Percentiles rank a stretch among this genome's conserved stretches.
Conservation (phyloP, 1,140 invertebrate species). For the Heliconius eleuchia region DNA sequence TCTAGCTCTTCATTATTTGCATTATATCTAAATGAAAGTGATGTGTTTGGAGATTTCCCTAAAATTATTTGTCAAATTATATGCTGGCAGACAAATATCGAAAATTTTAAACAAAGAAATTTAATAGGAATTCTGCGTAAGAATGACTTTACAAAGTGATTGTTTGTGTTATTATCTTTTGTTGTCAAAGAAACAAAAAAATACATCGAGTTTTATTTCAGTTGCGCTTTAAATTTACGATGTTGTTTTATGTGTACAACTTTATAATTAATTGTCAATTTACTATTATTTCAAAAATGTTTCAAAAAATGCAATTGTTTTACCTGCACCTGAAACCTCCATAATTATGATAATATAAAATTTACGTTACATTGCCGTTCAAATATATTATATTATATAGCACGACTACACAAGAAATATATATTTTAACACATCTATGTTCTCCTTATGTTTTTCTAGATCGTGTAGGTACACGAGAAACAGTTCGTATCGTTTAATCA, state of each 20-base stretch:
- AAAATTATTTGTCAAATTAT: conserved; percentile 42
- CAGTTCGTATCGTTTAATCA: conserved; percentile 16
- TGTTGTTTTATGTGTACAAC: background rate
- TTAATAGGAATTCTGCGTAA: conserved; percentile 14
- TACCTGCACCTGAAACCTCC: conserved; percentile 62
- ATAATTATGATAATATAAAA: conserved; percentile 41
- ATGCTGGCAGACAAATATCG: background rate
- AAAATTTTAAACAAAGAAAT: conserved; percentile 10
- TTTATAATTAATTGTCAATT: background rate
- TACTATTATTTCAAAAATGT: background rate
- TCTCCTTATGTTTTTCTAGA: conserved; percentile 24
- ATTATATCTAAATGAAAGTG: conserved; percentile 86
- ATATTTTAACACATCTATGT: background rate
- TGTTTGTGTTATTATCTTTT: conserved; percentile 52
- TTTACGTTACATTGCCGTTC: conserved; percentile 3
- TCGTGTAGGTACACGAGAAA: conserved; percentile 22
- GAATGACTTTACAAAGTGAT: conserved; percentile 17
- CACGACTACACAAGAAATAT: background rate
- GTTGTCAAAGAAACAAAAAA: conserved; percentile 61
- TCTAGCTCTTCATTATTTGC: conserved; percentile 87
- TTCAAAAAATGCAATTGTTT: background rate
- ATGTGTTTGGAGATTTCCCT: conserved; percentile 86
- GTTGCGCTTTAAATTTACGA: background rate
- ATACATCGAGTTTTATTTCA: background rate
- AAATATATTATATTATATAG: conserved; percentile 9